A percentile compares a stretch with the other conserved stretches of the same genome.
These are phyloP conservation scores for Metridium senile DNA, from an alignment of 92 coral and sea anemone genomes.

Conservation along the genomic window DNA sequence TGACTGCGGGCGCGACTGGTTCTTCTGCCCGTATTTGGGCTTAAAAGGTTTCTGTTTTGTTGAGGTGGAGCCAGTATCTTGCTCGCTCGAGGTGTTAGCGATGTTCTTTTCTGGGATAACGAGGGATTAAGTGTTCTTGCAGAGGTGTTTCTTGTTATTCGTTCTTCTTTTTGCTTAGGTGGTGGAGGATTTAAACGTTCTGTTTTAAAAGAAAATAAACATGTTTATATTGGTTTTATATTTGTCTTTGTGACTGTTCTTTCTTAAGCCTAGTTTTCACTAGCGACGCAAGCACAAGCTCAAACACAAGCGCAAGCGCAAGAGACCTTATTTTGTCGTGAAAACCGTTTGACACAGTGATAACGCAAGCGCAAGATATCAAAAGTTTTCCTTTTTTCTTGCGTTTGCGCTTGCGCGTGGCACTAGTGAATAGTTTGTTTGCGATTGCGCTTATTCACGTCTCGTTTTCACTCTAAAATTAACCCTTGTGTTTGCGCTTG, in stretches of 20 bases:
- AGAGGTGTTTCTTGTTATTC: conserved; percentile 36
- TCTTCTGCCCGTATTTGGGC: conserved; percentile 59
- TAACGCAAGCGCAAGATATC: too few species aligned
- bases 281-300: too few species aligned
- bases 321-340: too few species aligned
- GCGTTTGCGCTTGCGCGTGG: too few species aligned
- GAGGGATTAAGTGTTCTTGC: conserved; percentile 63
- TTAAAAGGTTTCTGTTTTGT: conserved; percentile 21
- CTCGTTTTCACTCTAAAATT: too few species aligned
- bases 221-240: background rate
- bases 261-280: too few species aligned
- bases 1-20: conserved; percentile 87
- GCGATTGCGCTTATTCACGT: too few species aligned
- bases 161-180: conserved; percentile 62
- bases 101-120: conserved; percentile 67
- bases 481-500: too few species aligned
- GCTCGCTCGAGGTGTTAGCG: conserved; percentile 70
- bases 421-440: too few species aligned
- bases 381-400: too few species aligned
- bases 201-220: conserved; percentile 21
- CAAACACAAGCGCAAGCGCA: too few species aligned
- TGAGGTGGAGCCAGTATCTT: conserved; percentile 38
- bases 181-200: conserved; percentile 88
- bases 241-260: background rate
- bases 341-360: too few species aligned